Conservation (phyloP, 1,140 invertebrate genomes). For the Hycleus cichorii region DNA sequence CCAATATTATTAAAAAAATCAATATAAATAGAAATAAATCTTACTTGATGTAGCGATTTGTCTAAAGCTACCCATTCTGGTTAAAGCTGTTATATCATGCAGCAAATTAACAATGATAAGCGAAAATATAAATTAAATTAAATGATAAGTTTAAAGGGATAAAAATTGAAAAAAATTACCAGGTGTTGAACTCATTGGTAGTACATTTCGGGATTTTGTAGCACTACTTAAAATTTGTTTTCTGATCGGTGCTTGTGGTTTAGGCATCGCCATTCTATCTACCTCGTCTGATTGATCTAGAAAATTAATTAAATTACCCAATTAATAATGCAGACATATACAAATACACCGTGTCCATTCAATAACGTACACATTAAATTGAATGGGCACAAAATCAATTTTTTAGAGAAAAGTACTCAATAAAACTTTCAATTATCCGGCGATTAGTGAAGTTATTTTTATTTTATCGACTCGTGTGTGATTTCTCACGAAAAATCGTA, state of each 20-base stretch:
- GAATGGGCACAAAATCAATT: no score
- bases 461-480: no score
- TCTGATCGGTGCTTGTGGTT: constrained; percentile 37
- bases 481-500: no score
- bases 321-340: not conserved
- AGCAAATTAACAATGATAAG: constrained; percentile 19
- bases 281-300: constrained; percentile 33
- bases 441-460: not conserved
- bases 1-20: constrained; percentile 3
- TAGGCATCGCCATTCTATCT: constrained; percentile 36
- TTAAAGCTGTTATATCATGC: constrained; percentile 31
- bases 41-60: constrained; percentile 30
- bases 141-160: constrained; percentile 13
- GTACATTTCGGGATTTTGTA: constrained; percentile 23
- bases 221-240: constrained; percentile 33
- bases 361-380: no score
- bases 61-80: constrained; percentile 36
- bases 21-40: constrained; percentile 17
- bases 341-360: no score
- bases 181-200: not conserved
- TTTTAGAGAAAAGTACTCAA: no score
- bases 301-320: not conserved
- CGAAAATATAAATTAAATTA: constrained; percentile 24
- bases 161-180: not conserved
- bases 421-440: no score